Percentiles rank a stretch among this genome's conserved stretches.
Evolutionary conservation across 1,140 invertebrate species (phyloP).

Genomic region (Melipona quadrifasciata): DNA sequence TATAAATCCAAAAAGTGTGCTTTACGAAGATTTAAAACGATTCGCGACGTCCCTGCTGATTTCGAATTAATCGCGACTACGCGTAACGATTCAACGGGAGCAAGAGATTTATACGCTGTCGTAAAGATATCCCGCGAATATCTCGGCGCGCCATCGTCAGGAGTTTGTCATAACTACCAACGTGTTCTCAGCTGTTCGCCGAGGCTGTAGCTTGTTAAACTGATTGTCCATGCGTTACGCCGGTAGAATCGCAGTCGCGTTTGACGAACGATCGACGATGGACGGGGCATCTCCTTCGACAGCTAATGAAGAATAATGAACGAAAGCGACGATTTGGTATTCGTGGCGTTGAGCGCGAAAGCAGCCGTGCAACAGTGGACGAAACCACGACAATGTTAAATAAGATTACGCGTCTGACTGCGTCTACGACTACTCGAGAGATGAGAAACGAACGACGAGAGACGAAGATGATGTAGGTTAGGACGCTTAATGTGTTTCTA

Average conservation of each 20-base stretch:
- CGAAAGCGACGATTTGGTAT: not conserved
- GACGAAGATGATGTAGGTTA: not conserved
- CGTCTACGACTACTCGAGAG: not conserved
- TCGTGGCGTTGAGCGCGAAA: not conserved
- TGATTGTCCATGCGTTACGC: not conserved
- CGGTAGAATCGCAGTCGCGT: not conserved
- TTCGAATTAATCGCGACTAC: conserved; percentile 7
- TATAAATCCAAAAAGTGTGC: not conserved
- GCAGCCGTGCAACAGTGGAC: not conserved
- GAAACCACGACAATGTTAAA: not conserved
- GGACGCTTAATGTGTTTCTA: not conserved
- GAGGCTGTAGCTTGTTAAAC: not conserved
- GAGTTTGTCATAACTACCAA: conserved; percentile 56
- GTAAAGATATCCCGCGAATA: conserved; percentile 45
- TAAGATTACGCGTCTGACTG: not conserved
- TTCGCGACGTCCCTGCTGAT: conserved; percentile 6
- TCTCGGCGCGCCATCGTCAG: conserved; percentile 65
- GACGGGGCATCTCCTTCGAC: not conserved
- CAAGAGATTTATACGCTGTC: conserved; percentile 33
- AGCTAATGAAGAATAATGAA: not conserved
- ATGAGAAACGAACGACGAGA: not conserved
- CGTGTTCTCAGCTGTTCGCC: conserved; percentile 37
- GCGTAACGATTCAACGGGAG: conserved; percentile 13
- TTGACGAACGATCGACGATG: conserved; percentile 11
- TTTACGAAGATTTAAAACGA: conserved; percentile 28